phyloP scores from a whole-genome alignment of 2,888 invertebrate species.

The Ormyrus thymus region DNA sequence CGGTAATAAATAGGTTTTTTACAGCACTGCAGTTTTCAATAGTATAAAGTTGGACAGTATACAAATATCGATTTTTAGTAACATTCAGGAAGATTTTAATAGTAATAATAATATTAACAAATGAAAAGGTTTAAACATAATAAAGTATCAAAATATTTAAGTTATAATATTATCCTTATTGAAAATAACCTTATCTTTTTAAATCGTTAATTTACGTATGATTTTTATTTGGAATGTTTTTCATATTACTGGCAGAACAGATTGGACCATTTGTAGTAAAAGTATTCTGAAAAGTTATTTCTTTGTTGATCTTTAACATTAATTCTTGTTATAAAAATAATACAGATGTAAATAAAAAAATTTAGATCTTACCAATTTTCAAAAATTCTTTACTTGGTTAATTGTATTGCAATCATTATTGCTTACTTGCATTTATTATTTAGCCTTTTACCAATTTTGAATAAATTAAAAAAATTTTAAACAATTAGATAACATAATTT shows the following conservation, averaged over 20 bases:
- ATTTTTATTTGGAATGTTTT: too few species aligned
- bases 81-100: neutral
- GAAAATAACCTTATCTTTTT: too few species aligned
- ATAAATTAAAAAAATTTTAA: neutral
- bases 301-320: too few species aligned
- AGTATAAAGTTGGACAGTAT: slow-evolving; percentile 23
- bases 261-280: too few species aligned
- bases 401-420: neutral
- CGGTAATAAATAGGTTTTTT: slow-evolving; percentile 28
- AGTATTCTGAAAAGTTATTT: too few species aligned
- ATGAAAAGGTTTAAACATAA: too few species aligned
- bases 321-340: neutral
- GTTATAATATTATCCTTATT: too few species aligned
- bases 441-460: too few species aligned
- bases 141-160: too few species aligned
- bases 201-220: too few species aligned
- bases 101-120: slow-evolving; percentile 1
- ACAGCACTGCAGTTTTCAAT: slow-evolving; percentile 10
- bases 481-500: neutral
- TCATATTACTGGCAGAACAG: too few species aligned
- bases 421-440: too few species aligned
- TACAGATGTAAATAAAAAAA: slow-evolving; percentile 15
- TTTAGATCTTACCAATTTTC: neutral
- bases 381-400: neutral
- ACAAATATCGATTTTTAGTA: slow-evolving; percentile 26